phyloP scores from a whole-genome alignment of 1,140 invertebrate species.

The Ostrea denselamellosa region DNA sequence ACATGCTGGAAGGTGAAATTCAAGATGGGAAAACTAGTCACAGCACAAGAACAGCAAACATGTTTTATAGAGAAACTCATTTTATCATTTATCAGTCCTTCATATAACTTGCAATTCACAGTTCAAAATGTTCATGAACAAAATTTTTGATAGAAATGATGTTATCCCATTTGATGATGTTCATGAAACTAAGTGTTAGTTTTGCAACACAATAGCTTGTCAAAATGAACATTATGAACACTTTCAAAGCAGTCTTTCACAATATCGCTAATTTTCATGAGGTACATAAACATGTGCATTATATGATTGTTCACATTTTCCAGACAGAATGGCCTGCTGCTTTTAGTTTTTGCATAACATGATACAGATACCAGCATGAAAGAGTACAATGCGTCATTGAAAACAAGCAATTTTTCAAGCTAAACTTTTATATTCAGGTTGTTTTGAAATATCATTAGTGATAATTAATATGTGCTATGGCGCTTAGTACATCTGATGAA shows the following conservation, averaged over 20 bases:
- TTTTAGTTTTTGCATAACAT: background rate
- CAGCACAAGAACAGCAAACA: background rate
- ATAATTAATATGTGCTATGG: conserved; percentile 28
- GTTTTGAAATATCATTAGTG: conserved; percentile 22
- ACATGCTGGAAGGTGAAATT: too few relatives aligned
- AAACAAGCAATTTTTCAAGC: background rate
- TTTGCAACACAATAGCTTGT: background rate
- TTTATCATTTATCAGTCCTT: background rate
- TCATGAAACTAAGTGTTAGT: background rate
- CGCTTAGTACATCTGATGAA: background rate
- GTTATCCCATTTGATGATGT: too few relatives aligned
- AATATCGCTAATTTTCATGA: background rate
- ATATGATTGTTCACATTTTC: background rate
- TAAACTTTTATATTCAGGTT: conserved; percentile 3
- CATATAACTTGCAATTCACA: background rate
- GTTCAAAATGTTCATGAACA: background rate
- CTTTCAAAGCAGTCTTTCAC: background rate
- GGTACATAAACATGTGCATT: background rate
- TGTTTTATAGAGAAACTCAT: background rate
- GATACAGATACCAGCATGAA: background rate
- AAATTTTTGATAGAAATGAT: background rate
- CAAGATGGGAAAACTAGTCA: too few relatives aligned
- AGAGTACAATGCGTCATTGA: background rate
- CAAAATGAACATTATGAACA: background rate
- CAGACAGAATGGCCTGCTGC: background rate